These are phyloP conservation scores for Protosalanx chinensis DNA, from an alignment of 2,797 vertebrate species.

Conservation along the genomic window DNA sequence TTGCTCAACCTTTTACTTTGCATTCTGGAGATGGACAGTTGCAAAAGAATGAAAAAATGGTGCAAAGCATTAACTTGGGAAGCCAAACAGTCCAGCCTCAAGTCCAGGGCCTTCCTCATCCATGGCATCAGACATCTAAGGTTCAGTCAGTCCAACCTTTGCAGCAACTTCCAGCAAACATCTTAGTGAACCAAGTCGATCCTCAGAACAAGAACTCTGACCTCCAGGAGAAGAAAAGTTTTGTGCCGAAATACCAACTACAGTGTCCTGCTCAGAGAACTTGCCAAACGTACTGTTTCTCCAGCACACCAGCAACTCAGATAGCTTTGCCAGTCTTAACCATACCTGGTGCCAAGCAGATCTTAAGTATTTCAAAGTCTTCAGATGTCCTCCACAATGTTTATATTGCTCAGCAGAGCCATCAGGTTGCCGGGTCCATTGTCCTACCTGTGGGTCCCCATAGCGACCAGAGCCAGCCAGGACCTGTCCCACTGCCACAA, in stretches of 20 bases:
- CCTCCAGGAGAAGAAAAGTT: constrained; percentile 65
- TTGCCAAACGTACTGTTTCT: constrained; percentile 73
- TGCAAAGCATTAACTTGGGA: constrained; percentile 76
- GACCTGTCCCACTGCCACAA: constrained; percentile 80
- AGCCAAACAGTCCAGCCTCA: constrained; percentile 73
- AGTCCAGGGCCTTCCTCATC: constrained; percentile 75
- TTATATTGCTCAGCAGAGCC: constrained; percentile 67
- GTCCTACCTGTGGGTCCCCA: constrained; percentile 74
- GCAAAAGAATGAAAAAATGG: constrained; percentile 63
- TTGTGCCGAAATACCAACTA: constrained; percentile 93
- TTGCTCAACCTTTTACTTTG: constrained; percentile 66
- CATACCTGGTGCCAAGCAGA: constrained; percentile 70
- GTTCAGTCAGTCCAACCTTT: constrained; percentile 70
- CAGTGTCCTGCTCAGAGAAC: constrained; percentile 75
- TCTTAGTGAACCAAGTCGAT: constrained; percentile 63
- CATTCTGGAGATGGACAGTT: constrained; percentile 59
- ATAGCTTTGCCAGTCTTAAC: constrained; percentile 72
- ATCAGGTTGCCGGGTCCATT: constrained; percentile 69
- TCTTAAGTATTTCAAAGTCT: constrained; percentile 66
- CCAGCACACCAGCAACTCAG: constrained; percentile 68
- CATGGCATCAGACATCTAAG: constrained; percentile 72
- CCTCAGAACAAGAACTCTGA: constrained; percentile 58
- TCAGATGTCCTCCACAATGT: constrained; percentile 70
- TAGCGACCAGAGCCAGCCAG: constrained; percentile 72
- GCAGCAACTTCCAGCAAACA: constrained; percentile 60